A percentile compares a stretch with the other conserved stretches of the same genome.
Evolutionary conservation across 2,888 invertebrate genomes (phyloP).

Genomic region (Hyposoter dolosus): DNA sequence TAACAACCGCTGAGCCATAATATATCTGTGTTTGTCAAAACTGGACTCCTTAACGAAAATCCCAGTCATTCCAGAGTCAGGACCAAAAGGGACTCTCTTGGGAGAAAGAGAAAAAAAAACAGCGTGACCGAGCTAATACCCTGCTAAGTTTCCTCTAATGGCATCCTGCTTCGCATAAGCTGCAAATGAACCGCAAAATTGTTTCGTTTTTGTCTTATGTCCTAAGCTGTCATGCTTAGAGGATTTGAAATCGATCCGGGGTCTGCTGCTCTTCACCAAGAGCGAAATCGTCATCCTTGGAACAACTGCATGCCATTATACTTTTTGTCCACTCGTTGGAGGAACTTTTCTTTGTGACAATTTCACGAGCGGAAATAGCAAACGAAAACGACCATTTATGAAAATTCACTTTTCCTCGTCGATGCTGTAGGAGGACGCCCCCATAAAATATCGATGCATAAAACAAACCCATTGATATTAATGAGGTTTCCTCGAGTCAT

Average conservation of each 20-base stretch:
- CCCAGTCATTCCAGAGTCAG: conserved; percentile 59
- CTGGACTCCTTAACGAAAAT: conserved; percentile 66
- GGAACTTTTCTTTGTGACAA: background rate
- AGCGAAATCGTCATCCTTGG: background rate
- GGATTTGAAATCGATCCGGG: conserved; percentile 4
- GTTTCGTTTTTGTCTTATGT: conserved; percentile 17
- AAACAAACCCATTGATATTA: too few relatives aligned
- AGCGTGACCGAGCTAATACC: conserved; percentile 53
- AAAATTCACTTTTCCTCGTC: too few relatives aligned
- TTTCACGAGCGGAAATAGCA: background rate
- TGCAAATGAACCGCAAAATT: conserved; percentile 39
- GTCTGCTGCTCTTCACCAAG: background rate
- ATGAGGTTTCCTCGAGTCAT: too few relatives aligned
- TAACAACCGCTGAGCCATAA: conserved; percentile 65
- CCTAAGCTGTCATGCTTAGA: background rate
- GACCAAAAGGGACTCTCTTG: background rate
- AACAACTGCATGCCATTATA: background rate
- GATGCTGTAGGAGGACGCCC: too few relatives aligned
- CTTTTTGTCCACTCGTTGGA: background rate
- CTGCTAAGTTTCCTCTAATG: conserved; percentile 45
- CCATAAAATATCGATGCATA: conserved; percentile 18
- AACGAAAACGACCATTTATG: too few relatives aligned
- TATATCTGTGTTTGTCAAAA: conserved; percentile 70
- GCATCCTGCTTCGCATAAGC: conserved; percentile 20
- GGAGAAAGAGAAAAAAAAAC: background rate